Conservation (phyloP, 2,888 invertebrate genomes). For the Hypolimnas misippus region DNA sequence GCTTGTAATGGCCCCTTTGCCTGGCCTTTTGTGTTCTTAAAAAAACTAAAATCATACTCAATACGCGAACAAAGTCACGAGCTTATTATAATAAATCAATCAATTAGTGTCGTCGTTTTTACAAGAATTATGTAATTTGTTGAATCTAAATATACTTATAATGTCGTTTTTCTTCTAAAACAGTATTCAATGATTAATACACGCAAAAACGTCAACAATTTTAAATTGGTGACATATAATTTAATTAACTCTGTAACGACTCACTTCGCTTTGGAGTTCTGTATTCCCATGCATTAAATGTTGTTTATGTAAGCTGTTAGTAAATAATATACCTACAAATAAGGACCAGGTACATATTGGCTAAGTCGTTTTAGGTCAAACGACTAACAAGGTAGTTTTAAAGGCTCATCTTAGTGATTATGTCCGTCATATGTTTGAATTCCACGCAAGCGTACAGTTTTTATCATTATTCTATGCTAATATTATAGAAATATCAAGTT, state of each 20-base stretch:
- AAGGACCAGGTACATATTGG: conserved; percentile 26
- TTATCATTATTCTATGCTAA: conserved; percentile 37
- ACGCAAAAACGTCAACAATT: not conserved
- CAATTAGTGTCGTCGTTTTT: too few species aligned
- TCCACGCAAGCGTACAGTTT: conserved; percentile 26
- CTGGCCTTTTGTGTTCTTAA: too few species aligned
- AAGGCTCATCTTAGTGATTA: conserved; percentile 28
- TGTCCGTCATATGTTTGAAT: conserved; percentile 26
- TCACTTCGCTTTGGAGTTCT: conserved; percentile 11
- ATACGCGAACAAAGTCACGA: too few species aligned
- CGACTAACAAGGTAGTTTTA: conserved; percentile 33
- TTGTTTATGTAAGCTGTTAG: conserved; percentile 24
- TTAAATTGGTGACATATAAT: conserved; percentile 7
- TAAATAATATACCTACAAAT: conserved; percentile 31
- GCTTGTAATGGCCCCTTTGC: too few species aligned
- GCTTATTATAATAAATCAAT: too few species aligned
- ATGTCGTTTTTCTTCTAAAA: not conserved
- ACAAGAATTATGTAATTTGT: not conserved
- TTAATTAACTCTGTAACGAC: conserved; percentile 2
- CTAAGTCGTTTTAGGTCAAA: conserved; percentile 35
- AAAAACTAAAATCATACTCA: too few species aligned
- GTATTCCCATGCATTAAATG: conserved; percentile 26
- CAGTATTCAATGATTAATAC: not conserved
- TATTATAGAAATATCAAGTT: conserved; percentile 24
- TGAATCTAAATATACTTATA: not conserved